Conservation (phyloP, 2,888 invertebrate species). For the Tipula confusa region DNA sequence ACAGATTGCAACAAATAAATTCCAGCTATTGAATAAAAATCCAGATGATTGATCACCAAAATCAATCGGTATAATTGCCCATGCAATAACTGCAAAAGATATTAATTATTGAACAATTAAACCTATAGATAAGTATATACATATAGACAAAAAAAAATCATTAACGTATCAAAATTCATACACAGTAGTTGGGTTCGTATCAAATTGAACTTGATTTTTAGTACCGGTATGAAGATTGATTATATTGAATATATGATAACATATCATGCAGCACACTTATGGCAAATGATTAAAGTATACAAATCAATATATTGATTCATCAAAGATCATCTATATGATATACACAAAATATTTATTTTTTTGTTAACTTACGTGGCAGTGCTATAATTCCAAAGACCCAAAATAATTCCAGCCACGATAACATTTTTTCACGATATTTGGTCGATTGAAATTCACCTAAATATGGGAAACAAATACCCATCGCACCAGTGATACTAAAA, state of each 20-base stretch:
- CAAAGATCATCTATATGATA: not conserved
- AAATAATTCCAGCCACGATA: constrained; percentile 83
- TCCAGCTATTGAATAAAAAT: constrained; percentile 75
- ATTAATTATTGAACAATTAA: not conserved
- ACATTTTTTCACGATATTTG: constrained; percentile 71
- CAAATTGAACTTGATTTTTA: not conserved
- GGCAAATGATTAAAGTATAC: not conserved
- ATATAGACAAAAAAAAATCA: not conserved
- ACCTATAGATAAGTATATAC: not conserved
- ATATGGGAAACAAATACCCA: constrained; percentile 79
- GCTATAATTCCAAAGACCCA: constrained; percentile 76
- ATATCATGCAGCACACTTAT: not conserved
- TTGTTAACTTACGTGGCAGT: constrained; percentile 59
- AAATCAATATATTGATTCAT: not conserved
- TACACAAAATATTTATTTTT: not conserved
- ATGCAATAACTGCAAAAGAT: constrained; percentile 61
- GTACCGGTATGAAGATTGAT: not conserved
- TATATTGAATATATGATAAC: not conserved
- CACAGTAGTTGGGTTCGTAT: not conserved
- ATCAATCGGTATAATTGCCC: constrained; percentile 70
- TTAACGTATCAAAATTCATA: not conserved
- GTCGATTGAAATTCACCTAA: constrained; percentile 77
- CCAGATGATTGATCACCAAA: constrained; percentile 55
- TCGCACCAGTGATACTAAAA: constrained; percentile 70
- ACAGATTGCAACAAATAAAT: constrained; percentile 72